Conservation (phyloP, 2,113 vertebrate species). For the Apistogramma diplotaenia region DNA sequence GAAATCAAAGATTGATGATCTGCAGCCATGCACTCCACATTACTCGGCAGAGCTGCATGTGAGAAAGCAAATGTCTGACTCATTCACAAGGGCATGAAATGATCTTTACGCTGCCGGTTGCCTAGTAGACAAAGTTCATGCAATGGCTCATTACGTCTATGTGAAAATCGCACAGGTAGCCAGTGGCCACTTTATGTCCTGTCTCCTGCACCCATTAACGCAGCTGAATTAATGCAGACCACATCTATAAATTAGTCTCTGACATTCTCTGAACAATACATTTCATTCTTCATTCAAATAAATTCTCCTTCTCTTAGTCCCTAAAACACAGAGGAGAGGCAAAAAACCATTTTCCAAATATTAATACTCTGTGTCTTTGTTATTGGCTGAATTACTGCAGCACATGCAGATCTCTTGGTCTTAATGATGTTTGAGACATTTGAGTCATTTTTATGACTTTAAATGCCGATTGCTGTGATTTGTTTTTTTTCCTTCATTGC, state of each 20-base stretch:
- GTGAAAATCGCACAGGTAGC: neutral
- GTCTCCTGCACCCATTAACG: neutral
- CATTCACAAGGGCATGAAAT: neutral
- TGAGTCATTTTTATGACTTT: neutral
- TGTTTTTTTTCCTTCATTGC: neutral
- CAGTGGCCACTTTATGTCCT: neutral
- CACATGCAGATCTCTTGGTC: neutral
- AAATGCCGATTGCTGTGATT: neutral
- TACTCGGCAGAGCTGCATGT: neutral
- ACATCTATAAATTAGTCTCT: neutral
- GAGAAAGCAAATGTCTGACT: neutral
- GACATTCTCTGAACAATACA: neutral
- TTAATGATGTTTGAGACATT: neutral
- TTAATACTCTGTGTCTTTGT: neutral
- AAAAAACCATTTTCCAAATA: neutral
- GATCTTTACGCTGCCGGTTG: neutral
- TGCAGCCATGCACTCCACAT: neutral
- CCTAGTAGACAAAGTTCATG: neutral
- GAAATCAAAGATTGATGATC: neutral
- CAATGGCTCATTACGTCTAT: neutral
- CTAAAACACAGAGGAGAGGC: neutral
- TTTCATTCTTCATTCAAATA: neutral
- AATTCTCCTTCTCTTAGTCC: neutral
- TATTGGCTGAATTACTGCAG: neutral
- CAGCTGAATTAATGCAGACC: neutral